Evolutionary conservation across 2,888 invertebrate species (phyloP).

Genomic region (Pachycephus smyrnensis): DNA sequence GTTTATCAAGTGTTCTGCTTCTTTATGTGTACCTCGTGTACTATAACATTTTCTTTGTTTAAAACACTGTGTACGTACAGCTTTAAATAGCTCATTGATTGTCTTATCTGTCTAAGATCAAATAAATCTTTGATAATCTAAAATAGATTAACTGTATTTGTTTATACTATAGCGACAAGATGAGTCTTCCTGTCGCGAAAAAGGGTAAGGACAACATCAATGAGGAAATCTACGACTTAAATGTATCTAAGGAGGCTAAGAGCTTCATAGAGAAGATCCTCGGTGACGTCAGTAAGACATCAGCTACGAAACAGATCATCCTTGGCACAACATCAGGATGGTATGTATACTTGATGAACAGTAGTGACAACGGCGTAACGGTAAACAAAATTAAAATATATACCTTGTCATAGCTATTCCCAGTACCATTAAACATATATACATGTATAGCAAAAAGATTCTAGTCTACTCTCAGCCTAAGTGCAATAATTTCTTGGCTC

Average conservation of each 20-base stretch:
- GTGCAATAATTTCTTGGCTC: background rate
- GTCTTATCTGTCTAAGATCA: background rate
- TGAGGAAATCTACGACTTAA: constrained; percentile 72
- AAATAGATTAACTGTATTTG: background rate
- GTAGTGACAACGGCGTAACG: background rate
- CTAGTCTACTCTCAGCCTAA: background rate
- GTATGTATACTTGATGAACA: constrained; percentile 67
- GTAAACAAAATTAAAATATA: background rate
- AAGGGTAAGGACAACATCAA: constrained; percentile 53
- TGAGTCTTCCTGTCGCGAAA: constrained; percentile 58
- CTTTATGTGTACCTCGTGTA: background rate
- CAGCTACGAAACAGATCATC: constrained; percentile 87
- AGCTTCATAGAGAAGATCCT: constrained; percentile 80
- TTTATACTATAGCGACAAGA: constrained; percentile 35
- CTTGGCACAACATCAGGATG: constrained; percentile 92
- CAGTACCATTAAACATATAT: background rate
- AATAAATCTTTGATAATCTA: background rate
- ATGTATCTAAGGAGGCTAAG: constrained; percentile 73
- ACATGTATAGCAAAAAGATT: background rate
- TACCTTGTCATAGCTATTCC: background rate
- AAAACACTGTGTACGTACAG: background rate
- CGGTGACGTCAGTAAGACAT: constrained; percentile 85
- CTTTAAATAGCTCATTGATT: background rate
- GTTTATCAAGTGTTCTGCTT: background rate
- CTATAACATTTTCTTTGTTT: background rate